Evolutionary conservation across 2,888 invertebrate genomes (phyloP).

Genomic region (Acronicta leporina): DNA sequence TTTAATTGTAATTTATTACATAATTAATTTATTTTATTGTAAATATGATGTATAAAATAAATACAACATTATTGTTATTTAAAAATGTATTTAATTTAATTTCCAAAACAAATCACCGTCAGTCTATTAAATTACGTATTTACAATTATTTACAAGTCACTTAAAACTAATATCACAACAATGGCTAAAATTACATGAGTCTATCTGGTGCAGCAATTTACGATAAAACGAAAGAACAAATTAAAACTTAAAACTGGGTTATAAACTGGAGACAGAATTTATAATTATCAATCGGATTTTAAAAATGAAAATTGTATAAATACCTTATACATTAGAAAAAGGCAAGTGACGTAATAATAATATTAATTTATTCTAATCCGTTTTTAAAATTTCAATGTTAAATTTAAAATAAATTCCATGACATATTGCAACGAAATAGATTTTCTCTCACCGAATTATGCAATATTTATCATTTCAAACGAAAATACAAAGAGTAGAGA

Average conservation of each 20-base stretch:
- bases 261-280: not conserved
- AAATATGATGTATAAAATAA: slow-evolving; percentile 11
- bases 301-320: too few relatives aligned
- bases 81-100: slow-evolving; percentile 49
- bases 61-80: slow-evolving; percentile 15
- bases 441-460: not conserved
- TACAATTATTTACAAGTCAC: slow-evolving; percentile 54
- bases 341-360: too few relatives aligned
- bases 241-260: slow-evolving; percentile 26
- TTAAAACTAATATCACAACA: slow-evolving; percentile 51
- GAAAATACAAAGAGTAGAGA: not conserved
- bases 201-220: not conserved
- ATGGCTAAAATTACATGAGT: slow-evolving; percentile 24
- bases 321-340: too few relatives aligned
- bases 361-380: too few relatives aligned
- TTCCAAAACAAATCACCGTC: slow-evolving; percentile 61
- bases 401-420: not conserved
- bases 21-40: slow-evolving; percentile 25
- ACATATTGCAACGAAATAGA: not conserved
- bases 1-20: slow-evolving; percentile 7
- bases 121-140: slow-evolving; percentile 63
- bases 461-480: not conserved
- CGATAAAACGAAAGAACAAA: too few relatives aligned
- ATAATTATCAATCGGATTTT: not conserved
- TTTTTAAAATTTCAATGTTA: too few relatives aligned